Evolutionary conservation across 2,888 invertebrate species (phyloP).

Genomic region (Tricholauxania praeusta): DNA sequence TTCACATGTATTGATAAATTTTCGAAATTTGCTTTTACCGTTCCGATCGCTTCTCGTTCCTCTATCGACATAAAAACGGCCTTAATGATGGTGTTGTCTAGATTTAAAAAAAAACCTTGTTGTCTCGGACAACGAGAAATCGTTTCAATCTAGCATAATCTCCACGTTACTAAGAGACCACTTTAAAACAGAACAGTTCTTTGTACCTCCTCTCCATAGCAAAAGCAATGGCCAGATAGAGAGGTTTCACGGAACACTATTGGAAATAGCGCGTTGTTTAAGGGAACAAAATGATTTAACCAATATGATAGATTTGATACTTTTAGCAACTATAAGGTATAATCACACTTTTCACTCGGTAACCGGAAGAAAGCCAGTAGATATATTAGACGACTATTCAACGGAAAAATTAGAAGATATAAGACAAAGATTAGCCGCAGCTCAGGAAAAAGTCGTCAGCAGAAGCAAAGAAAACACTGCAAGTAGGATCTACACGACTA

Average conservation of each 20-base stretch:
- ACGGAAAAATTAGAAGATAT: too few species aligned
- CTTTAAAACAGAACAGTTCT: conserved; percentile 31
- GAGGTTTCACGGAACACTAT: conserved; percentile 40
- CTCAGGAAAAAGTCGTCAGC: too few species aligned
- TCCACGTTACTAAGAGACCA: conserved; percentile 37
- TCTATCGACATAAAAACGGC: conserved; percentile 36
- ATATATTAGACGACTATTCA: too few species aligned
- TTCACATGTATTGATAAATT: conserved; percentile 37
- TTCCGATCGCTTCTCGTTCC: conserved; percentile 31
- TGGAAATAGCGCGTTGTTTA: too few species aligned
- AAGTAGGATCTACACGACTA: too few species aligned
- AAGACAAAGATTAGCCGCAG: too few species aligned
- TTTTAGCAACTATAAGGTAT: conserved; percentile 41
- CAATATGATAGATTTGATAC: conserved; percentile 38
- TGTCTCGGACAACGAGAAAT: conserved; percentile 37
- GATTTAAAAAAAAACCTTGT: conserved; percentile 38
- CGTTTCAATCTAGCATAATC: conserved; percentile 33
- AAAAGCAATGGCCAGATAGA: conserved; percentile 43
- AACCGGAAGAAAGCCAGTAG: conserved; percentile 27
- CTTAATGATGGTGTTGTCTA: conserved; percentile 26
- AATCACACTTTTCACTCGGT: conserved; percentile 40
- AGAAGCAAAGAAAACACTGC: too few species aligned
- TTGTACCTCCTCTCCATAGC: conserved; percentile 42
- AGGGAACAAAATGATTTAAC: conserved; percentile 42
- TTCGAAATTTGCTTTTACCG: conserved; percentile 30